A percentile compares a stretch with the other conserved stretches of the same genome.
These are phyloP conservation scores for Thymallus thymallus DNA, from an alignment of 2,113 vertebrate species.

Conservation along the genomic window DNA sequence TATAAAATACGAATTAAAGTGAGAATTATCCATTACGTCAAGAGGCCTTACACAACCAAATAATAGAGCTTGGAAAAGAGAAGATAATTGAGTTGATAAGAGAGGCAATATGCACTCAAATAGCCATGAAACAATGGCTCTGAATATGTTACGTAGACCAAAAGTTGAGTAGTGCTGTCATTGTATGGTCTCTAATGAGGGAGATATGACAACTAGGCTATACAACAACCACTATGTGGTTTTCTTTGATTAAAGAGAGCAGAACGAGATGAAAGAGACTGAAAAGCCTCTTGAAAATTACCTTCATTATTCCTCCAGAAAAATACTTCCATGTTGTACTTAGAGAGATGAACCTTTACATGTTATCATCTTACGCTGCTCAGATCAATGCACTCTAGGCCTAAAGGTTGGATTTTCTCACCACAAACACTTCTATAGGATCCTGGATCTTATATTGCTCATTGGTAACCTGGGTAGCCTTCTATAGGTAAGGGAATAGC, in stretches of 20 bases:
- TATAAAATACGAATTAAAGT: constrained; percentile 5
- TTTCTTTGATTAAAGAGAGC: not conserved
- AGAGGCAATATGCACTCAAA: not conserved
- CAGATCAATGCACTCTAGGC: not conserved
- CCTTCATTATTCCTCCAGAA: constrained; percentile 7
- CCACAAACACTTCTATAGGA: not conserved
- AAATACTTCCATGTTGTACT: not conserved
- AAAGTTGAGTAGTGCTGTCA: not conserved
- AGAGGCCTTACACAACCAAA: not conserved
- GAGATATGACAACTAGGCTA: not conserved
- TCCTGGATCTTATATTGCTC: not conserved
- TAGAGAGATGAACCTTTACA: not conserved
- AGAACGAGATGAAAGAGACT: not conserved
- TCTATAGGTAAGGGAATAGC: not conserved
- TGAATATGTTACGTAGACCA: no score
- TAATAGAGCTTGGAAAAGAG: not conserved
- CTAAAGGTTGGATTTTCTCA: not conserved
- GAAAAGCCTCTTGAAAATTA: not conserved
- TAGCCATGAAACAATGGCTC: not conserved
- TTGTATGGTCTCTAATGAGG: constrained; percentile 15
- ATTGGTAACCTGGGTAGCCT: not conserved
- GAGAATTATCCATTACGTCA: not conserved
- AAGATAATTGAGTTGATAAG: not conserved
- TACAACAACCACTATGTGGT: not conserved
- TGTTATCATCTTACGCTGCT: not conserved